A percentile compares a stretch with the other conserved stretches of the same genome.
These are phyloP conservation scores for Enhydra lutris DNA, from an alignment of 2,113 vertebrate genomes.

Conservation along the genomic window DNA sequence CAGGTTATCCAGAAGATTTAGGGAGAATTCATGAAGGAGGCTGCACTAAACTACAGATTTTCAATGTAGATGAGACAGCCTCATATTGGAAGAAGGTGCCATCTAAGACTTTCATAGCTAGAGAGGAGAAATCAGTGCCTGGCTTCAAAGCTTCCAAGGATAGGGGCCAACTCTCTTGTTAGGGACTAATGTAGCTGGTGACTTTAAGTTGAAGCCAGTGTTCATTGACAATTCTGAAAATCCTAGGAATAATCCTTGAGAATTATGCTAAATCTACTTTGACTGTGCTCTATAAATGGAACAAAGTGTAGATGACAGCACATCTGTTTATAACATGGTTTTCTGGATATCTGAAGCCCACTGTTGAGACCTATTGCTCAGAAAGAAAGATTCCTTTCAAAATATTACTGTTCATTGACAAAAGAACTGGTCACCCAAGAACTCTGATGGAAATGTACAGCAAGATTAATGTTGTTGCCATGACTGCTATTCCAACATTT, in stretches of 20 bases:
- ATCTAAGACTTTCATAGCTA: neutral
- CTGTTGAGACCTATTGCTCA: neutral
- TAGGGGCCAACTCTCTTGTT: neutral
- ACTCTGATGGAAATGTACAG: neutral
- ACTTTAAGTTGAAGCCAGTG: neutral
- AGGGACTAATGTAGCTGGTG: neutral
- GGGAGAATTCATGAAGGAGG: neutral
- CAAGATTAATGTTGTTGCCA: neutral
- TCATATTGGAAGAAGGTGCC: neutral
- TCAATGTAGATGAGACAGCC: neutral
- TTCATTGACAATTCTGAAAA: neutral
- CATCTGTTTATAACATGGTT: neutral
- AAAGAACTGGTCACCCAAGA: neutral
- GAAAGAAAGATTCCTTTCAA: neutral
- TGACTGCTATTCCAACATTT: neutral
- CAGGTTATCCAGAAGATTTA: neutral
- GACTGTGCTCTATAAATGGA: neutral
- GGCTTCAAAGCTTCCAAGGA: neutral
- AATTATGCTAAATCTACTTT: neutral
- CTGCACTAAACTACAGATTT: neutral
- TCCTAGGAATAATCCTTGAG: neutral
- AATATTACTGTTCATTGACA: neutral
- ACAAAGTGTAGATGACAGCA: neutral
- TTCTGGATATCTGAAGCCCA: neutral
- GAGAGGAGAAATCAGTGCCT: neutral